Evolutionary conservation across 2,888 invertebrate genomes (phyloP), one percentile per base, ranked within the genome.

Genomic region (Papilio elwesi): DNA sequence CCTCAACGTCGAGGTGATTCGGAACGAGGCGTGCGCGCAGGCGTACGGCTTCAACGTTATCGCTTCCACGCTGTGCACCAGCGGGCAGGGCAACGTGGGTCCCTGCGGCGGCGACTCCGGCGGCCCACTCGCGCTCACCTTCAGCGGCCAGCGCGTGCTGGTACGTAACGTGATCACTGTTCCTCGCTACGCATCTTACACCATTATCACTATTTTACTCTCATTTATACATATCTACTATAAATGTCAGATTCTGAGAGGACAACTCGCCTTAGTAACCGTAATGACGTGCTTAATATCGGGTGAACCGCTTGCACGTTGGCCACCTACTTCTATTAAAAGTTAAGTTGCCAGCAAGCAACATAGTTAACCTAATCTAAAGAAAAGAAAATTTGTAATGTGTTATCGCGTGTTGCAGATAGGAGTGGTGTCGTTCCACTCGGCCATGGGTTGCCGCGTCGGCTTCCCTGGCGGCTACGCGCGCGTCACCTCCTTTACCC

Each of bases 1-100:
- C 16, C 83, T 89, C 36, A 86, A 85, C 73, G 85, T 88, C 69
- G 74, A 68, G 43, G 72, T 77, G 55, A 77, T 78, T 53, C 68
- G 71, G 38, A 78, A 78, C 72, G 48, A 68, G 36, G 68, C 66
- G n/a, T 78, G 77, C 66, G 68, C 65, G 6, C 47, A 63, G 10
- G 69, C 70, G 38, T 78, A 73, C 64, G 76, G 74, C 12, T 53
- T 68, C 16, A 36, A 51, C 13, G 70, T 75, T 49, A 26, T 72
- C n/a, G 63, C n/a, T 48, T 55, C 69, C 49, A 77, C 78, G 38
- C 47, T 81, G 79, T 70, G 82, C 84, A 71, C 78, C 75, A 70
- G 79, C 75, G 74, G 70, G n/a, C 51, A 47, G 52, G 73, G 73
- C 49, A 65, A 63, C 65, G 63, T 68, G 36, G 72, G 72, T 9